phyloP scores from a whole-genome alignment of 2,113 vertebrate species.

The Ellobius talpinus region DNA sequence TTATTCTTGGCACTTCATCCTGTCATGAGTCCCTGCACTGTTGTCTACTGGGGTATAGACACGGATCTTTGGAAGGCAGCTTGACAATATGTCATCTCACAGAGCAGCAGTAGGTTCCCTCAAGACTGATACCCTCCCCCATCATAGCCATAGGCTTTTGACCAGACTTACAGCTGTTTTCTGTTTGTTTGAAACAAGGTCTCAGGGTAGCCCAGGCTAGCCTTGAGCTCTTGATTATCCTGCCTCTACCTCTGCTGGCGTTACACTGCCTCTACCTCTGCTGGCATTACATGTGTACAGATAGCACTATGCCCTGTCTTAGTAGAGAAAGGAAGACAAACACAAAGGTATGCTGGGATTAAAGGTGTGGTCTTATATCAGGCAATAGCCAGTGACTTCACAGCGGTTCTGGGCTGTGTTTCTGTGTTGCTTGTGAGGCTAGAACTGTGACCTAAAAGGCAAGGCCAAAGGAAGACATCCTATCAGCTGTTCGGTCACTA shows the following conservation, averaged over 20 bases:
- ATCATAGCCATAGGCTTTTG: neutral
- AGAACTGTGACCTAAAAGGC: neutral
- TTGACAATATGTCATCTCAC: too few species aligned
- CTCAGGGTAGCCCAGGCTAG: neutral
- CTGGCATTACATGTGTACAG: neutral
- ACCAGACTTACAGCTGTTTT: neutral
- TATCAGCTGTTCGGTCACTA: neutral
- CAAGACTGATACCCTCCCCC: neutral
- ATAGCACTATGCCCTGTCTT: neutral
- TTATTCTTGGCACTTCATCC: too few species aligned
- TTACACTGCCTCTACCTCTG: neutral
- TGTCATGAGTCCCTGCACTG: too few species aligned
- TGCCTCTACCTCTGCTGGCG: neutral
- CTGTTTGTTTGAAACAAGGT: neutral
- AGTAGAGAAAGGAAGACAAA: neutral
- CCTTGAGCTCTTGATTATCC: neutral
- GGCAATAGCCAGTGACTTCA: neutral
- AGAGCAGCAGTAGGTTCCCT: neutral
- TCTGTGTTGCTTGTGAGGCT: neutral
- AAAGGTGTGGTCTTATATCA: neutral
- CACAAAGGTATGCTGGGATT: neutral
- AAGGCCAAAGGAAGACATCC: neutral
- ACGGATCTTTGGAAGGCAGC: too few species aligned
- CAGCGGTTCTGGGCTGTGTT: neutral
- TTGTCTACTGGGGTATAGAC: too few species aligned